Evolutionary conservation across 2,797 vertebrate species (phyloP).

Genomic region (Hoplostethus atlanticus): DNA sequence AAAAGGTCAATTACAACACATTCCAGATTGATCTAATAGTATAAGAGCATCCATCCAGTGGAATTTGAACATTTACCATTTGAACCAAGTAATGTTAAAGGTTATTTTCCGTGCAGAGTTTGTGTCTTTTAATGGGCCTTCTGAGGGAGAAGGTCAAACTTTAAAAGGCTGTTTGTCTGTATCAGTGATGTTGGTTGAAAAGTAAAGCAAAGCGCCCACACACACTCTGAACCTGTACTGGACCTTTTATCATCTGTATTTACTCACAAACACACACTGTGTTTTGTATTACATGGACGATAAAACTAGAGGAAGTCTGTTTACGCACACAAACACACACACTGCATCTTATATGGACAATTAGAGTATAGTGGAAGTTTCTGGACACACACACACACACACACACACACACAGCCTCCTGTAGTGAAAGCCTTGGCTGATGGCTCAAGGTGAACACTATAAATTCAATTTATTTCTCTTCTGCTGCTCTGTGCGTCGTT

Average conservation of each 20-base stretch:
- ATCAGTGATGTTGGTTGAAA: too few species aligned
- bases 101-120: too few species aligned
- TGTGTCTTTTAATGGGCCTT: background rate
- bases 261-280: conserved; percentile 11
- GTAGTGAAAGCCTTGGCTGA: conserved; percentile 58
- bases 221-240: background rate
- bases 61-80: too few species aligned
- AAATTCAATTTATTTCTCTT: conserved; percentile 77
- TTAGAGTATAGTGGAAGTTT: background rate
- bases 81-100: too few species aligned
- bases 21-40: too few species aligned
- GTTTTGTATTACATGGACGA: conserved; percentile 19
- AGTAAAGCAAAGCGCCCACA: background rate
- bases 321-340: conserved; percentile 12
- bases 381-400: background rate
- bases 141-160: too few species aligned
- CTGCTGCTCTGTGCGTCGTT: conserved; percentile 64
- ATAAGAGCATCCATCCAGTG: too few species aligned
- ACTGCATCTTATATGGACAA: background rate
- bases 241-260: conserved; percentile 14
- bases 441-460: conserved; percentile 78
- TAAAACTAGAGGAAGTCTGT: conserved; percentile 36
- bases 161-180: too few species aligned
- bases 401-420: conserved; percentile 45
- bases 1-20: too few species aligned